These are phyloP conservation scores for Glandiceps talaboti DNA, from an alignment of 53 echinoderm and acorn worm genomes.

Conservation along the genomic window DNA sequence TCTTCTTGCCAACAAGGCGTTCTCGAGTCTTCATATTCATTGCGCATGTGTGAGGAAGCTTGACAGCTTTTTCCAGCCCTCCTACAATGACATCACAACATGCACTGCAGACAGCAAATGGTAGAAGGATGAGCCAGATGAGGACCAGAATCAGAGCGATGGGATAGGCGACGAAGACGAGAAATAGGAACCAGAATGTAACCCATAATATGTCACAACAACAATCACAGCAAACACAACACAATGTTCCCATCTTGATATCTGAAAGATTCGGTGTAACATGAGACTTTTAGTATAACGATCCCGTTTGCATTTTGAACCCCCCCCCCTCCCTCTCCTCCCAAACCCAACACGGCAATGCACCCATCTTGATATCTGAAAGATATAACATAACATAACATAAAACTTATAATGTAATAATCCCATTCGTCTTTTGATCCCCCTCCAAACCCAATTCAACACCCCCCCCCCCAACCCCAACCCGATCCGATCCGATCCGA, in stretches of 20 bases:
- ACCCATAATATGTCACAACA: constrained; percentile 3
- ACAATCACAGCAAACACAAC: background rate
- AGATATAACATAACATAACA: no score
- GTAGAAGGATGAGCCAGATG: background rate
- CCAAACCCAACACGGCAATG: no score
- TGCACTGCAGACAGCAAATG: background rate
- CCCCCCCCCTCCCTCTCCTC: no score
- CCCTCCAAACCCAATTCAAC: no score
- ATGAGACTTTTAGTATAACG: no score
- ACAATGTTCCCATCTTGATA: background rate
- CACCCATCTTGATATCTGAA: no score
- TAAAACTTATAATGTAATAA: no score
- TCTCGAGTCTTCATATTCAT: background rate
- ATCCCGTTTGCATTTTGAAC: no score
- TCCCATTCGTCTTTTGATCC: no score
- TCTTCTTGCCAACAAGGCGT: background rate
- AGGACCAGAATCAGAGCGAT: constrained; percentile 1
- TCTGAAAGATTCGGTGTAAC: no score
- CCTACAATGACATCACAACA: background rate
- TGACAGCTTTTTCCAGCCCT: background rate
- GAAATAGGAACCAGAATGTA: constrained; percentile 13
- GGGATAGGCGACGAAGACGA: background rate
- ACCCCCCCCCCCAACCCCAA: no score
- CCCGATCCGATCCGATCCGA: no score
- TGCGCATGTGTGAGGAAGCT: background rate